Conservation (phyloP, 1,140 invertebrate genomes). For the Drosophila busckii region DNA sequence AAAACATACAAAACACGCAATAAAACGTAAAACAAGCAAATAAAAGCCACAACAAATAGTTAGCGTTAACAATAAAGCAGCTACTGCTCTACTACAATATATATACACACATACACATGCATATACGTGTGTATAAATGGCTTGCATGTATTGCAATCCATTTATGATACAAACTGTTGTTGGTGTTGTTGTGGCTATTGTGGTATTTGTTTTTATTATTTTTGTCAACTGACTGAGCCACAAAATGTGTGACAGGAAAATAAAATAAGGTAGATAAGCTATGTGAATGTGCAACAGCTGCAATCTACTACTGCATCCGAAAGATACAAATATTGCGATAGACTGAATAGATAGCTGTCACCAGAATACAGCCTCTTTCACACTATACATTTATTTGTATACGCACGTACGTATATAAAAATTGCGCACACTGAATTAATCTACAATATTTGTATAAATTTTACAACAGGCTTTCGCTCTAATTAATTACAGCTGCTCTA, state of each 20-base stretch:
- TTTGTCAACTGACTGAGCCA: slow-evolving; percentile 12
- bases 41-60: too few species aligned
- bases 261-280: slow-evolving; percentile 19
- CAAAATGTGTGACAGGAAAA: slow-evolving; percentile 21
- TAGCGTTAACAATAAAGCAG: too few species aligned
- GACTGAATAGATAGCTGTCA: slow-evolving; percentile 14
- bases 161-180: background rate
- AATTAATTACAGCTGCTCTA: too few species aligned
- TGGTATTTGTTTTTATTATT: slow-evolving; percentile 24
- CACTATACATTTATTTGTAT: slow-evolving; percentile 4
- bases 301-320: background rate
- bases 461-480: too few species aligned
- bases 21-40: too few species aligned
- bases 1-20: background rate
- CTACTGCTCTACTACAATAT: too few species aligned
- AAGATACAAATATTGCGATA: slow-evolving; percentile 21
- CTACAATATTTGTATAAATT: too few species aligned
- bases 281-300: background rate
- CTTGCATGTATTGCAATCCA: slow-evolving; percentile 7
- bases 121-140: background rate
- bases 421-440: too few species aligned
- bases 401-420: too few species aligned
- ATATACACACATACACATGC: too few species aligned
- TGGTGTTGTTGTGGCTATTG: background rate
- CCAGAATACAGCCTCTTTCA: slow-evolving; percentile 6